Evolutionary conservation across 2,113 vertebrate genomes (phyloP).

Genomic region (Mustela lutreola): DNA sequence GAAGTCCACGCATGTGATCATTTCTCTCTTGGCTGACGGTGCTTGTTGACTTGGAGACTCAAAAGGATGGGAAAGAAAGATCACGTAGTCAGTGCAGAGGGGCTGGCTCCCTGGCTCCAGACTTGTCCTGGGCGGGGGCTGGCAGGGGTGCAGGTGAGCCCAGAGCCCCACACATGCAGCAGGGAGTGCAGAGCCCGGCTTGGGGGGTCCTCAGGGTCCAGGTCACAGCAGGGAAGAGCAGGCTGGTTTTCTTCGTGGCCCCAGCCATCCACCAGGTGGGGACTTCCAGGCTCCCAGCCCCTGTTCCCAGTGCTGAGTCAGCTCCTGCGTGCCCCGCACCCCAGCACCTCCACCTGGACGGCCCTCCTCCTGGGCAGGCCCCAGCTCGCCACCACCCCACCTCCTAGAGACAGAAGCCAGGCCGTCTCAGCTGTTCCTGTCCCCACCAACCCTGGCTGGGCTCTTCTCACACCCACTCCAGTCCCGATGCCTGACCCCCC

Average conservation of each 20-base stretch:
- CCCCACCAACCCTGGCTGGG: neutral
- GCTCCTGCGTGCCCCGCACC: neutral
- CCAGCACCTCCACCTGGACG: neutral
- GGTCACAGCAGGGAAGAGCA: neutral
- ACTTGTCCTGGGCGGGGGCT: neutral
- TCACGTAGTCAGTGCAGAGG: neutral
- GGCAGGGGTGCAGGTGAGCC: neutral
- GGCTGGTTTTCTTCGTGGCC: neutral
- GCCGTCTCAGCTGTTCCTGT: neutral
- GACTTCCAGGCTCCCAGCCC: neutral
- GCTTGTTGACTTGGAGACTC: neutral
- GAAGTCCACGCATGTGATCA: neutral
- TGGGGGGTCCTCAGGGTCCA: neutral
- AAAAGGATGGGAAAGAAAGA: neutral
- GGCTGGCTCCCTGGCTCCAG: neutral
- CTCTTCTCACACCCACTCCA: neutral
- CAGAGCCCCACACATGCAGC: neutral
- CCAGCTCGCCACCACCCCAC: neutral
- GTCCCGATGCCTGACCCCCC: neutral
- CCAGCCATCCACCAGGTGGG: neutral
- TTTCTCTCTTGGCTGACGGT: neutral
- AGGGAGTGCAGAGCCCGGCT: too few relatives aligned
- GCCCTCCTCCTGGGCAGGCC: constrained; percentile 2
- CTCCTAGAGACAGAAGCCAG: neutral
- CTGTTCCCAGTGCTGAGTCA: constrained; percentile 47